These are phyloP conservation scores for Germaria angustata DNA, from an alignment of 2,888 invertebrate species.

Conservation along the genomic window DNA sequence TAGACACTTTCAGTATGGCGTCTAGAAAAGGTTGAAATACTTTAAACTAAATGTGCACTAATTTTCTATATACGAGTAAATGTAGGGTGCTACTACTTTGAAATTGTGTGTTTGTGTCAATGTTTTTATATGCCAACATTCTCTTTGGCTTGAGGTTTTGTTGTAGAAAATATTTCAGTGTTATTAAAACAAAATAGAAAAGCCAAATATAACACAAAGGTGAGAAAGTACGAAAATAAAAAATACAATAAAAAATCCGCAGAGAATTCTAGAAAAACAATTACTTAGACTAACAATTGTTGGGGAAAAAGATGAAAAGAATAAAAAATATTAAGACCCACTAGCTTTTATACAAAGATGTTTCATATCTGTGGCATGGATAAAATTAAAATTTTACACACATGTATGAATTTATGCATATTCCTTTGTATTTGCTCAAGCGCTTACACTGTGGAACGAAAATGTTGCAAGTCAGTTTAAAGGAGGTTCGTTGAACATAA, in stretches of 20 bases:
- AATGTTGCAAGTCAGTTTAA: too few species aligned
- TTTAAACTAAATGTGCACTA: too few species aligned
- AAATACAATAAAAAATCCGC: background rate
- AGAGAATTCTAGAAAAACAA: conserved; percentile 12
- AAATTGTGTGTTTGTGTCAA: background rate
- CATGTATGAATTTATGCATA: background rate
- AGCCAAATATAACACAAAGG: conserved; percentile 1
- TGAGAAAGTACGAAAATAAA: background rate
- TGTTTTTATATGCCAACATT: background rate
- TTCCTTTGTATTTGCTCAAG: background rate
- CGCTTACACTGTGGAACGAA: background rate
- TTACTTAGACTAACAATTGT: conserved; percentile 26
- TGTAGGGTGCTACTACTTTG: too few species aligned
- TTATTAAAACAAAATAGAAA: conserved; percentile 14
- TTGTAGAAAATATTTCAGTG: conserved; percentile 10
- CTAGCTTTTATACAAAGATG: conserved; percentile 22
- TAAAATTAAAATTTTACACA: background rate
- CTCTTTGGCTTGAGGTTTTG: background rate
- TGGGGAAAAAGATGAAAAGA: conserved; percentile 16
- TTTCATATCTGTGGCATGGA: background rate
- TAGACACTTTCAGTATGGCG: too few species aligned
- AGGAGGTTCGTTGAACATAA: too few species aligned
- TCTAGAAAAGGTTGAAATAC: too few species aligned
- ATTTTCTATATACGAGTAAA: too few species aligned
- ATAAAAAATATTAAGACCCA: conserved; percentile 31